Evolutionary conservation across 2,113 vertebrate genomes (phyloP), one percentile per base, ranked within the genome.

Genomic region (Oncorhynchus tshawytscha): DNA sequence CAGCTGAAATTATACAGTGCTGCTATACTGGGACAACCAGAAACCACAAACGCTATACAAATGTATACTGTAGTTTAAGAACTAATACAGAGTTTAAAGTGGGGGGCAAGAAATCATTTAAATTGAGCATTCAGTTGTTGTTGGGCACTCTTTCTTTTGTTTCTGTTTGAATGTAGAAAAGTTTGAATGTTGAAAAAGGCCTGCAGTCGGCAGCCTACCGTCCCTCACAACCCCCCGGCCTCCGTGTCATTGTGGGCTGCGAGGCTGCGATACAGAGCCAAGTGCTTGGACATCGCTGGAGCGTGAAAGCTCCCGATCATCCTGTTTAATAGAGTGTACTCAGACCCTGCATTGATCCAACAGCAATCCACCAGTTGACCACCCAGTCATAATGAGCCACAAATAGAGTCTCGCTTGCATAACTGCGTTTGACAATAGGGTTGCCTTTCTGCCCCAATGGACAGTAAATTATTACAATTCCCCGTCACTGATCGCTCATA

Each of bases 321-420:
- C 67, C 29, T 60, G 27, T 64, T 45, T 20, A 76, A 64, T 71
- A 49, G 74, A 54, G 51, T 67, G 72, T 67, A 25, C 2, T 25
- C 66, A 70, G 67, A 2, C 67, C n/a, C 60, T 34, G 65, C 27
- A 81, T 73, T 64, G 45, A 74, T 67, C 48, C 20, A 34, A 24
- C 34, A 51, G 22, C 68, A 67, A 67, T 48, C 39, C 49, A 57
- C 20, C 62, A 59, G 31, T 69, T 57, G 29, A 68, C 69, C 64
- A 68, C 60, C 15, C 11, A 70, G 8, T 29, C 18, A 48, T 80
- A 75, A 76, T 76, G 73, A 76, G 70, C 48, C 74, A 68, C n/a
- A 72, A 66, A 68, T 27, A 74, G 54, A 29, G 67, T 39, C 48
- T 27, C 60, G n/a, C n/a, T 75, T 75, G 66, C 67, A 78, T 74